Evolutionary conservation across 2,113 vertebrate genomes (phyloP).

Genomic region (Proterorhinus semilunaris): DNA sequence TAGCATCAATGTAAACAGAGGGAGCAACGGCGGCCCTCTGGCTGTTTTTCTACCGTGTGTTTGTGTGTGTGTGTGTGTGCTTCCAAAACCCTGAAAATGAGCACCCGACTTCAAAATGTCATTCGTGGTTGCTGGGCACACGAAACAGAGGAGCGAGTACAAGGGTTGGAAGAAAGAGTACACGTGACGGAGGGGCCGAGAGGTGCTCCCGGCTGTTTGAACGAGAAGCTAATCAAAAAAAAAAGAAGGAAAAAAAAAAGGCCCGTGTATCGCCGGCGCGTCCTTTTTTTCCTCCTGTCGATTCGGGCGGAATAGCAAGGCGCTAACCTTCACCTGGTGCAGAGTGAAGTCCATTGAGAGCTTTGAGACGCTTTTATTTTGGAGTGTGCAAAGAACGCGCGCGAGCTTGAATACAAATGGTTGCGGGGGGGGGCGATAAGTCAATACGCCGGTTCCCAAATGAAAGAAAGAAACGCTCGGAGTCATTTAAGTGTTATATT

Average conservation of each 20-base stretch:
- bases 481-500: neutral
- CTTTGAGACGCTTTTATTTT: neutral
- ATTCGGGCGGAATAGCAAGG: slow-evolving; percentile 20
- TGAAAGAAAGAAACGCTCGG: neutral
- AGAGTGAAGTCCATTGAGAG: neutral
- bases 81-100: slow-evolving; percentile 24
- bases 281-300: slow-evolving; percentile 10
- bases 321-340: slow-evolving; percentile 11
- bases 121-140: slow-evolving; percentile 54
- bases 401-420: neutral
- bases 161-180: slow-evolving; percentile 2
- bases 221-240: slow-evolving; percentile 16
- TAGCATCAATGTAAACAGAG: slow-evolving; percentile 48
- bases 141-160: slow-evolving; percentile 26
- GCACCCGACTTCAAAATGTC: slow-evolving; percentile 56
- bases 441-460: neutral
- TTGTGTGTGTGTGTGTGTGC: neutral
- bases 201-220: slow-evolving; percentile 38
- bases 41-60: slow-evolving; percentile 33
- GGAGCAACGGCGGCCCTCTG: slow-evolving; percentile 22
- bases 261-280: neutral
- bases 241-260: too few species aligned
- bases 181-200: slow-evolving; percentile 8
- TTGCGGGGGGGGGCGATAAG: neutral
- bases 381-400: neutral